These are phyloP conservation scores for Oryctolagus cuniculus DNA, from an alignment of 2,113 vertebrate species.

Conservation along the genomic window DNA sequence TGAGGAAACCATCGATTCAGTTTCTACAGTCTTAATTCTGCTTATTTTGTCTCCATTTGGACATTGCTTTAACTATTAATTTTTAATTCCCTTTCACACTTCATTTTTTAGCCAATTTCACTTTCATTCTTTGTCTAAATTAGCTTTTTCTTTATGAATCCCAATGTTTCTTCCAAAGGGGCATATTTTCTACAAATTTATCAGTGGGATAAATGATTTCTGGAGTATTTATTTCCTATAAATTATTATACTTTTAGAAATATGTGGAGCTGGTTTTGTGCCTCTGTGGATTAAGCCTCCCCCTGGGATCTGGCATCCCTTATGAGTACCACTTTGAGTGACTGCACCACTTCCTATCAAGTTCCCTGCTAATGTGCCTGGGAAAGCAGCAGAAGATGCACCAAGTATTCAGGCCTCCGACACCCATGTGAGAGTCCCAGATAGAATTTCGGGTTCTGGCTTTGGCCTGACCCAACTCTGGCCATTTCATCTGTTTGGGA, in stretches of 20 bases:
- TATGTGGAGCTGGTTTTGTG: background rate
- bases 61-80: background rate
- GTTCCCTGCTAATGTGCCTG: too few species aligned
- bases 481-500: too few species aligned
- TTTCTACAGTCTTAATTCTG: background rate
- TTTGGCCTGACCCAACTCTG: too few species aligned
- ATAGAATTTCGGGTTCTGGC: too few species aligned
- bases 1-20: background rate
- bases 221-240: background rate
- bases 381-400: too few species aligned
- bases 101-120: background rate
- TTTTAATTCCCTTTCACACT: background rate
- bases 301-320: too few species aligned
- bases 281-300: too few species aligned
- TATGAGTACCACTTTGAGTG: too few species aligned
- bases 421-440: too few species aligned
- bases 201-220: background rate
- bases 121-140: conserved; percentile 11
- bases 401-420: too few species aligned
- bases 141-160: background rate
- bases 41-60: background rate
- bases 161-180: background rate
- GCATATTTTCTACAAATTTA: background rate
- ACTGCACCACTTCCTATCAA: too few species aligned
- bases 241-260: background rate